Evolutionary conservation across 2,888 invertebrate species (phyloP), one percentile per base, ranked within the genome.

Genomic region (Tolmerus cingulatus): DNA sequence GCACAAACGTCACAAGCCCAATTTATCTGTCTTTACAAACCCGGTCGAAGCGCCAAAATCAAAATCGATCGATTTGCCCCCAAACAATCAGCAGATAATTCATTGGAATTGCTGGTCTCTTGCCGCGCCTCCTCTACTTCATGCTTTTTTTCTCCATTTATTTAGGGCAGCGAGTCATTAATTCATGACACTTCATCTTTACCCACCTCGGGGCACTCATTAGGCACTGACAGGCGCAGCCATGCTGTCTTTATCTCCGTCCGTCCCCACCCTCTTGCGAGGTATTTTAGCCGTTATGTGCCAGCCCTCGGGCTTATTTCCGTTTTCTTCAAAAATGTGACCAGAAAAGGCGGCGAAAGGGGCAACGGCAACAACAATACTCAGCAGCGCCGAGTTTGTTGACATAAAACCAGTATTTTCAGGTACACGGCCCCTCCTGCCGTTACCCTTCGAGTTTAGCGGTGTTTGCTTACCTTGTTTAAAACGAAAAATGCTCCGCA

Each of bases 131-230:
- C 12, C 78, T 78, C 43, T 23, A 9, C 16, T 0, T 76, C 14
- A 37, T 34, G 37, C 37, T 76, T 23, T 74, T 40, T 76, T 30
- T 16, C 14, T 12, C 76, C 3, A 4, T 7, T 76, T 76, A 30
- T 76, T 74, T 27, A 40, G 37, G 23, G 19, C n/a, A 43, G 23
- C 19, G 23, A 78, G 40, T 23, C 78, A 78, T 78, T 40, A 78
- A 78, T 78, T 78, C 78, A 43, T 78, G 78, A 40, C 78, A 78
- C 23, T 78, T 78, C 43, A 43, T 76, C 76, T 16, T 34, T 76
- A n/a, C 34, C 30, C 66, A 27, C 66, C 40, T 27, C 16, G 43
- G 43, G 43, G 23, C 43, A 78, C 40, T 78, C 43, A 43, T 78
- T 40, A 43, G 37, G 19, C 78, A 8, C 78, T 78, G 78, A 78